Evolutionary conservation across 2,888 invertebrate genomes (phyloP), one percentile per base, ranked within the genome.

Genomic region (Agrotis exclamationis): DNA sequence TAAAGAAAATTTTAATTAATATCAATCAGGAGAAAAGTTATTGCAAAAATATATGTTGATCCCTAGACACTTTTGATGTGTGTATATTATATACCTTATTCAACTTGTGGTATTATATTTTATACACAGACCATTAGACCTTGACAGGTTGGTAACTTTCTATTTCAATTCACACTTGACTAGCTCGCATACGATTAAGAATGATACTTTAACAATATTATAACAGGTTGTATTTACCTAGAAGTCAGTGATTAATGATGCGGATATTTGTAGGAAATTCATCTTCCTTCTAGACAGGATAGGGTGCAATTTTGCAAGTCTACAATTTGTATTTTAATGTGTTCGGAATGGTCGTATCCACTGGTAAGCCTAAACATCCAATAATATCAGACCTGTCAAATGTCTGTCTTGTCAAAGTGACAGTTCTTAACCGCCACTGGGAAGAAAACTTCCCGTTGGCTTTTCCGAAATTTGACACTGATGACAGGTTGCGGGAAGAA

Each of bases 131-230:
- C 74, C 78, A 77, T 83, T 48, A 70, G 71, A 78, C 83, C 83
- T 82, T 82, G 82, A 64, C 71, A 80, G 70, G 67, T 65, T 50
- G 22, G 53, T 16, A 57, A 68, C 83, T 82, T 82, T 82, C 82
- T 83, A 83, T 70, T 80, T 66, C 57, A 80, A 80, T 78, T 72
- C 50, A 70, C 70, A 77, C 83, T 68, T 80, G 67, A 72, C 72
- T 77, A 63, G 59, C 70, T 64, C 64, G 60, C 44, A 50, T 56
- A 66, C 53, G 58, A 63, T 58, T 63, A 51, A 63, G 56, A 57
- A 18, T 53, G 50, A 39, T 39, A 39, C 39, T 39, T 33, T 39
- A 39, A 39, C 11, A 39, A 39, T 3, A 13, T n/a, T 33, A 14
- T 33, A 33, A 33, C 33, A 20, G 14, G 33, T 56, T 33, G 33